Conservation (phyloP, 2,888 invertebrate genomes). For the Ophion slaviceki region DNA sequence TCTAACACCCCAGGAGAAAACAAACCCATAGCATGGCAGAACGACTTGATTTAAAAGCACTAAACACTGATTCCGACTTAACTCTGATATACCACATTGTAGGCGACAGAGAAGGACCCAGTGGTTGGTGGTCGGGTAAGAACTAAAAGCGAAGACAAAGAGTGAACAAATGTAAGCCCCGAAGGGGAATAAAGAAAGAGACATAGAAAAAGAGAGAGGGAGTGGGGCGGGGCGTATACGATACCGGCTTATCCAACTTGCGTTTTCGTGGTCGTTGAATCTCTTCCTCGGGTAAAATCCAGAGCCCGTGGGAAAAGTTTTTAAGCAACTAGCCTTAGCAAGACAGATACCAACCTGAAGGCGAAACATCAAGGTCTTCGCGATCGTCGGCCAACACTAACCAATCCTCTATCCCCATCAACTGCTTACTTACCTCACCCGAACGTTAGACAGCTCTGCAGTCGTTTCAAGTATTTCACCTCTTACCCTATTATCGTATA, state of each 20-base stretch:
- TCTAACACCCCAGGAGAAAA: constrained; percentile 53
- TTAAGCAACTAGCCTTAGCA: constrained; percentile 31
- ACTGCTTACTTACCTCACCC: constrained; percentile 1
- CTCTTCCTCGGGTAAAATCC: constrained; percentile 31
- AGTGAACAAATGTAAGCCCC: background rate
- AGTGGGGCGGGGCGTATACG: constrained; percentile 22
- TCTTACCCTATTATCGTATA: constrained; percentile 53
- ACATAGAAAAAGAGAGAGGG: constrained; percentile 1
- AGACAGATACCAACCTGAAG: constrained; percentile 1
- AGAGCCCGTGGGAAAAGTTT: constrained; percentile 53
- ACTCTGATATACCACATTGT: constrained; percentile 76
- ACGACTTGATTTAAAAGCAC: constrained; percentile 77
- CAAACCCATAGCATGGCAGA: constrained; percentile 49
- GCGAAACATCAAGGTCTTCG: constrained; percentile 25
- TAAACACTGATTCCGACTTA: constrained; percentile 80
- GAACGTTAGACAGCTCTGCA: constrained; percentile 28
- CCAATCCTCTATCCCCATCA: background rate
- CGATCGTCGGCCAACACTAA: constrained; percentile 17
- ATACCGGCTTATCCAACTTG: constrained; percentile 60
- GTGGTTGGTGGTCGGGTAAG: constrained; percentile 56
- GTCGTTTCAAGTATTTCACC: constrained; percentile 63
- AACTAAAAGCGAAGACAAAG: constrained; percentile 38
- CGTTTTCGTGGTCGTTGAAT: constrained; percentile 32
- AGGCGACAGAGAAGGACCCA: constrained; percentile 47
- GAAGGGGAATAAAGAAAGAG: background rate